Conservation (phyloP, 2,113 vertebrate genomes). For the Thamnaconus septentrionalis region DNA sequence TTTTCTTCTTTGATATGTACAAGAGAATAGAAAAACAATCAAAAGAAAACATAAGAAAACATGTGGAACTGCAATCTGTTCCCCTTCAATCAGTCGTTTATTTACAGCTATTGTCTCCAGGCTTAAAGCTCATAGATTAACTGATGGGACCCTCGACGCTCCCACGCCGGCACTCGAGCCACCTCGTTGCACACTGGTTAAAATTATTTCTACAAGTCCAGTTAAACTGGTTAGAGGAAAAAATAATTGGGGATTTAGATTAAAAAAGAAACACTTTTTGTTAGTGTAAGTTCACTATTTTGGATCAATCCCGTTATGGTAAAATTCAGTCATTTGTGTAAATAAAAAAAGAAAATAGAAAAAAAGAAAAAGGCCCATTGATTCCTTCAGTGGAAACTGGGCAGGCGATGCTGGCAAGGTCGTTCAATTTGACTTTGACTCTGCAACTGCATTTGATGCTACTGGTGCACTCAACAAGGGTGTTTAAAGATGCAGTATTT, state of each 20-base stretch:
- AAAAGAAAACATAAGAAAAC: constrained; percentile 32
- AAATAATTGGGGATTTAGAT: constrained; percentile 37
- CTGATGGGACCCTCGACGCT: constrained; percentile 19
- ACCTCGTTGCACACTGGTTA: constrained; percentile 3
- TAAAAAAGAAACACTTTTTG: constrained; percentile 25
- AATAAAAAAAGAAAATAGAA: too few species aligned
- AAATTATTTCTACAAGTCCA: constrained; percentile 37
- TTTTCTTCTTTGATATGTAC: constrained; percentile 45
- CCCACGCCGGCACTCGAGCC: constrained; percentile 16
- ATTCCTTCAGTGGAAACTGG: too few species aligned
- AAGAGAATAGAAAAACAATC: constrained; percentile 31
- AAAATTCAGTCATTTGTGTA: too few species aligned
- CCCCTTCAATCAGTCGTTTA: constrained; percentile 45
- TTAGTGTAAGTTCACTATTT: constrained; percentile 61
- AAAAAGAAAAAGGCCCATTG: too few species aligned
- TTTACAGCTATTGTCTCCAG: constrained; percentile 64
- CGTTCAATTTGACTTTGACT: too few species aligned
- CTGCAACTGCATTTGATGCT: too few species aligned
- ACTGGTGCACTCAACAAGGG: too few species aligned
- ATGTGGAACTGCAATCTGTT: constrained; percentile 38
- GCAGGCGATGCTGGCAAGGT: too few species aligned
- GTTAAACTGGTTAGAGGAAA: constrained; percentile 47
- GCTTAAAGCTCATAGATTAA: constrained; percentile 53
- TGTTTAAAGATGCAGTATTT: too few species aligned
- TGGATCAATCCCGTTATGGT: too few species aligned